Evolutionary conservation across 2,888 invertebrate genomes (phyloP).

Genomic region (Tipula vernalis): DNA sequence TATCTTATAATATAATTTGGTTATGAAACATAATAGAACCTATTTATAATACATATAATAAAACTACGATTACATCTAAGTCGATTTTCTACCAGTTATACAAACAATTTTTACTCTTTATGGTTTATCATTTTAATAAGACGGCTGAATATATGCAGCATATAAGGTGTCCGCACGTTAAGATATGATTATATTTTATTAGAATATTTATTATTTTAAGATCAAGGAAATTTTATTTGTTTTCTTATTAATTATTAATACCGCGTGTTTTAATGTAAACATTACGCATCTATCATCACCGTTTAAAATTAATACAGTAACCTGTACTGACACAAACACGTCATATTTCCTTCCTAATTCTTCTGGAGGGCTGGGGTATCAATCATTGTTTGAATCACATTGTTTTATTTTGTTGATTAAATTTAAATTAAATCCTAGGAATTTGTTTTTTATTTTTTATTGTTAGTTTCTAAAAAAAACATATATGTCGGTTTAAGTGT

Average conservation of each 20-base stretch:
- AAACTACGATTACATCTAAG: neutral
- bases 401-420: neutral
- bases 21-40: neutral
- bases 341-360: neutral
- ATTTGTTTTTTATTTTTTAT: neutral
- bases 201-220: neutral
- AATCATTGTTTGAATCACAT: neutral
- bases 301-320: neutral
- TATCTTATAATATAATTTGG: neutral
- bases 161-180: neutral
- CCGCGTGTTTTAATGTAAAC: neutral
- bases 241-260: neutral
- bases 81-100: neutral
- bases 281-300: neutral
- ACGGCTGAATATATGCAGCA: neutral
- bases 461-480: neutral
- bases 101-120: neutral
- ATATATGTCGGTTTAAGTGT: neutral
- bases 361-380: neutral
- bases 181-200: neutral
- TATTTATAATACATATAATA: neutral
- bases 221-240: neutral
- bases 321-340: neutral
- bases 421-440: neutral
- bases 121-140: neutral